Evolutionary conservation across 2,888 invertebrate species (phyloP).

Genomic region (Drosophila prostipennis): DNA sequence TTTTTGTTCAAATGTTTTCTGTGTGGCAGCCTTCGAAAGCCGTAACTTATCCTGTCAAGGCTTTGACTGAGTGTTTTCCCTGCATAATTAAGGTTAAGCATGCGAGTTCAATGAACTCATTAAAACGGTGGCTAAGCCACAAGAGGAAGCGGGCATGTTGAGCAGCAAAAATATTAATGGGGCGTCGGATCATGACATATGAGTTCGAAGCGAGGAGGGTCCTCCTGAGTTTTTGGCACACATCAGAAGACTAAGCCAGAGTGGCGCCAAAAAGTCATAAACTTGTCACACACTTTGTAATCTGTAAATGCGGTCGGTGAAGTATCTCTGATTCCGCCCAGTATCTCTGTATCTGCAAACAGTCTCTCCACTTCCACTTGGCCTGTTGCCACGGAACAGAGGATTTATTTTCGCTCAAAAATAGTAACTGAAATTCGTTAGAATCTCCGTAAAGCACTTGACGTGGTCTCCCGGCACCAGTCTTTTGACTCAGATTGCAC

Average conservation of each 20-base stretch:
- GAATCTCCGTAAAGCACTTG: constrained; percentile 33
- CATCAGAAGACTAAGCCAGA: constrained; percentile 38
- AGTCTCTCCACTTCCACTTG: constrained; percentile 38
- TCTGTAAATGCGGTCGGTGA: constrained; percentile 49
- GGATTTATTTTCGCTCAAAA: constrained; percentile 44
- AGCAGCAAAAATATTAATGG: constrained; percentile 39
- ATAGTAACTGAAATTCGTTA: constrained; percentile 45
- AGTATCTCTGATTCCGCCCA: background rate
- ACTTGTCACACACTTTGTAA: constrained; percentile 75
- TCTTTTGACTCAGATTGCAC: background rate
- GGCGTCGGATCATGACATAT: constrained; percentile 56
- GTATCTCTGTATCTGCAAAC: constrained; percentile 1
- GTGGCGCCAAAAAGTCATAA: constrained; percentile 72
- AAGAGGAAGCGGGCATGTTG: constrained; percentile 23
- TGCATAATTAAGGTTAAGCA: constrained; percentile 52
- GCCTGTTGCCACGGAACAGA: constrained; percentile 56
- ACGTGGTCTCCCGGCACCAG: constrained; percentile 17
- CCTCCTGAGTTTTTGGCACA: background rate
- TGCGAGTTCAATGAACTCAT: constrained; percentile 68
- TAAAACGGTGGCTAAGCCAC: constrained; percentile 54
- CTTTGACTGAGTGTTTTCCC: constrained; percentile 15
- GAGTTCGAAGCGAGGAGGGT: constrained; percentile 4
- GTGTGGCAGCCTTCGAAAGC: background rate
- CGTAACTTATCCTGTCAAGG: constrained; percentile 17
- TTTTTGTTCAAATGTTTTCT: background rate